phyloP scores from a whole-genome alignment of 2,888 invertebrate genomes.

The Epinotia ramella region DNA sequence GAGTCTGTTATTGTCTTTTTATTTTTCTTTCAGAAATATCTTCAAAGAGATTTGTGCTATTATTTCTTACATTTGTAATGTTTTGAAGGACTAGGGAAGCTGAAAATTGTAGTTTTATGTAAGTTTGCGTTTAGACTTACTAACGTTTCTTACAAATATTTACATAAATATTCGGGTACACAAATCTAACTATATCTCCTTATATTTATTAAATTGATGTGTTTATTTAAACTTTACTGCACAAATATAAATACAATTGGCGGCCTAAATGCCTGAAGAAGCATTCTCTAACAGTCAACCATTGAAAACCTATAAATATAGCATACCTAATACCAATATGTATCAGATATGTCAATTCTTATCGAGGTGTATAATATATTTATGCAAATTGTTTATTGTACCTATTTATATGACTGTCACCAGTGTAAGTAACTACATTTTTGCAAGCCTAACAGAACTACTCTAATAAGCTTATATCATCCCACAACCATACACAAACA shows the following conservation, averaged over 20 bases:
- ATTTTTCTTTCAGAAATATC: background rate
- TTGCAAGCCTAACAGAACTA: background rate
- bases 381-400: background rate
- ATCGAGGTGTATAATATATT: background rate
- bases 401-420: background rate
- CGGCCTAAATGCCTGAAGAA: too few relatives aligned
- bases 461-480: background rate
- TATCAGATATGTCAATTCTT: background rate
- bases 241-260: too few relatives aligned
- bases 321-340: too few relatives aligned
- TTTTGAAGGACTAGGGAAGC: background rate
- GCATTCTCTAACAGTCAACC: too few relatives aligned
- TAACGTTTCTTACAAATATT: too few relatives aligned
- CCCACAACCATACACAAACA: background rate
- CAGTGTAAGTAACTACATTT: background rate
- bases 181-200: too few relatives aligned
- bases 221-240: too few relatives aligned
- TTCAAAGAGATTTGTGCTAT: constrained; percentile 23
- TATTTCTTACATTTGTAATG: constrained; percentile 6
- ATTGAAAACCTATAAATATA: too few relatives aligned
- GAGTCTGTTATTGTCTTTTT: constrained; percentile 10
- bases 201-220: too few relatives aligned
- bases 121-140: background rate
- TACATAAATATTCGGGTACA: too few relatives aligned
- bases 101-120: background rate